phyloP scores from a whole-genome alignment of 2,888 invertebrate genomes.

The Aelia acuminata region DNA sequence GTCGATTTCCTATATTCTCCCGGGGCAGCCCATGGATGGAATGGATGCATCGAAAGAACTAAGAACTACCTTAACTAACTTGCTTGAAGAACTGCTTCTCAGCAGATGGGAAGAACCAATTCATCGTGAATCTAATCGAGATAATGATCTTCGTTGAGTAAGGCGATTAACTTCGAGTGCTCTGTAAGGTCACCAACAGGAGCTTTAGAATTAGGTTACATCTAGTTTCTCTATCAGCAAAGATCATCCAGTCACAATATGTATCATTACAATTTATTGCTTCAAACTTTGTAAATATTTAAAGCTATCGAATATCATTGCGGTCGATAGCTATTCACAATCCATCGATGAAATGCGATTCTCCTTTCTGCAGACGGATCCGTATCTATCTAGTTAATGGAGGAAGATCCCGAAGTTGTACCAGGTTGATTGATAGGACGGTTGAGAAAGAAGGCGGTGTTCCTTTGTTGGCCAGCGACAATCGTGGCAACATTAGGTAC shows the following conservation, averaged over 20 bases:
- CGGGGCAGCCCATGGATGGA: too few relatives aligned
- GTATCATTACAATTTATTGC: not conserved
- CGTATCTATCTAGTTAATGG: not conserved
- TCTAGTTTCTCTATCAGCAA: not conserved
- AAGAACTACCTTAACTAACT: not conserved
- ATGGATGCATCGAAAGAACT: too few relatives aligned
- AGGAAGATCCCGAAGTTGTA: not conserved
- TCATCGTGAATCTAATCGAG: not conserved
- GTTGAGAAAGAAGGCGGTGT: not conserved
- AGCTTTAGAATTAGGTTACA: not conserved
- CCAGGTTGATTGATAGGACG: not conserved
- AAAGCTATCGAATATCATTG: too few relatives aligned
- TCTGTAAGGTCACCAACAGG: not conserved
- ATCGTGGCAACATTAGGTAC: slow-evolving; percentile 3
- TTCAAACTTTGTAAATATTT: not conserved
- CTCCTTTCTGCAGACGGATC: not conserved
- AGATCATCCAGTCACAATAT: not conserved
- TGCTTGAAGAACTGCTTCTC: not conserved
- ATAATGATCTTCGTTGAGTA: not conserved
- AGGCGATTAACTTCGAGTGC: not conserved
- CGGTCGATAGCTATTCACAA: not conserved
- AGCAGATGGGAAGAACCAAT: not conserved
- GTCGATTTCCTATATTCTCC: too few relatives aligned
- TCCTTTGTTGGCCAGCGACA: not conserved
- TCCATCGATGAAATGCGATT: not conserved